phyloP scores from a whole-genome alignment of 2,797 vertebrate species.

The Etheostoma perlongum region DNA sequence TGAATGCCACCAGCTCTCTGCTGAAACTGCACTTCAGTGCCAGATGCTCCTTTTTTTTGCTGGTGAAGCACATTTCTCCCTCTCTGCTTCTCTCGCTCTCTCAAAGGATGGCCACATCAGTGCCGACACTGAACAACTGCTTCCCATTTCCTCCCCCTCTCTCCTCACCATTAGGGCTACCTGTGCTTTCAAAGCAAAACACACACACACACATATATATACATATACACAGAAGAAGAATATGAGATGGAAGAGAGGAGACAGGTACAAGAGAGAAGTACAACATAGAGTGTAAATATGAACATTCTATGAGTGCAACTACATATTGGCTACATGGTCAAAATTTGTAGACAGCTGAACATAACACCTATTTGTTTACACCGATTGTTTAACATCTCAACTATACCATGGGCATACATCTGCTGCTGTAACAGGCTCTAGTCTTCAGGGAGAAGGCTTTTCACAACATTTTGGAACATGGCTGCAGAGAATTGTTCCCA shows the following conservation, averaged over 20 bases:
- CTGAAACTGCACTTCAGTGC: slow-evolving; percentile 84
- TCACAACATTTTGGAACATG: not conserved
- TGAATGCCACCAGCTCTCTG: slow-evolving; percentile 82
- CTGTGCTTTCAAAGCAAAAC: slow-evolving; percentile 35
- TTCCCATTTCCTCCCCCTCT: slow-evolving; percentile 48
- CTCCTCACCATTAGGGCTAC: slow-evolving; percentile 46
- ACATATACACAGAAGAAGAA: slow-evolving; percentile 15
- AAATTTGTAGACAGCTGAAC: too few relatives aligned
- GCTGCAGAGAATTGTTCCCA: not conserved
- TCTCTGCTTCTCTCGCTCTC: slow-evolving; percentile 53
- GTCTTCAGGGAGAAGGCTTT: not conserved
- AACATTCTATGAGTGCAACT: not conserved
- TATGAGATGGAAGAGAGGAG: slow-evolving; percentile 7
- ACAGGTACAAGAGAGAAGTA: not conserved
- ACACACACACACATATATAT: slow-evolving; percentile 2
- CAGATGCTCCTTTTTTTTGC: slow-evolving; percentile 72
- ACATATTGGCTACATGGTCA: not conserved
- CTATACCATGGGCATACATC: not conserved
- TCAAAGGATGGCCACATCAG: slow-evolving; percentile 79
- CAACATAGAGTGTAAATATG: too few relatives aligned
- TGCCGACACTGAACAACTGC: slow-evolving; percentile 69
- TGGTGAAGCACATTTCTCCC: slow-evolving; percentile 74
- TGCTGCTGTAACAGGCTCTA: not conserved
- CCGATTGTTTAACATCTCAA: not conserved
- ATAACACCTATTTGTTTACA: too few relatives aligned